These are phyloP conservation scores for Bujurquina vittata DNA, from an alignment of 2,113 vertebrate species.

Conservation along the genomic window DNA sequence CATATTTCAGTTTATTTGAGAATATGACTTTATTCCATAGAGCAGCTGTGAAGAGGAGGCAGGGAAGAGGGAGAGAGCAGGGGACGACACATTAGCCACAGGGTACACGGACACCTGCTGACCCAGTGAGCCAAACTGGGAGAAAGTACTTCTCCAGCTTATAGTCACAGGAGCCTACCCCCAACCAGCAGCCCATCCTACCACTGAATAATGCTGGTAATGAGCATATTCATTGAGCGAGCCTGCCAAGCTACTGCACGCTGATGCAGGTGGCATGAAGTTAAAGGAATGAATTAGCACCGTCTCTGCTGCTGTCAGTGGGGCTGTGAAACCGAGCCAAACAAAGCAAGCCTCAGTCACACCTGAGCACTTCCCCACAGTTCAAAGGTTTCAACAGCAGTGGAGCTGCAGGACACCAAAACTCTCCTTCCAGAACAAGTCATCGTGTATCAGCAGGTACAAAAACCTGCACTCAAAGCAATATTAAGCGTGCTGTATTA, in stretches of 20 bases:
- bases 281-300: neutral
- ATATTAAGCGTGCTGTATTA: neutral
- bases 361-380: neutral
- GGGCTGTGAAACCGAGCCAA: neutral
- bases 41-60: too few relatives aligned
- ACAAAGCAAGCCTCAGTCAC: rapidly evolving
- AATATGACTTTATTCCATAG: too few relatives aligned
- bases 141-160: neutral
- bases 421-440: neutral
- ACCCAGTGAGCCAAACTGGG: too few relatives aligned
- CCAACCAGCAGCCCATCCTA: neutral
- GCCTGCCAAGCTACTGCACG: neutral
- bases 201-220: too few relatives aligned
- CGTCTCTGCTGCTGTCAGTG: neutral
- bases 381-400: neutral
- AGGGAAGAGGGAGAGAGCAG: too few relatives aligned
- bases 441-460: neutral
- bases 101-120: too few relatives aligned
- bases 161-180: neutral
- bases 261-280: neutral
- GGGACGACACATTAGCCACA: too few relatives aligned
- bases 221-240: neutral
- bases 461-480: conserved; percentile 1
- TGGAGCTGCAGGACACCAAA: conserved; percentile 22
- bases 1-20: too few relatives aligned